Conservation (phyloP, 2,888 invertebrate species). For the Ethmia dodecea region DNA sequence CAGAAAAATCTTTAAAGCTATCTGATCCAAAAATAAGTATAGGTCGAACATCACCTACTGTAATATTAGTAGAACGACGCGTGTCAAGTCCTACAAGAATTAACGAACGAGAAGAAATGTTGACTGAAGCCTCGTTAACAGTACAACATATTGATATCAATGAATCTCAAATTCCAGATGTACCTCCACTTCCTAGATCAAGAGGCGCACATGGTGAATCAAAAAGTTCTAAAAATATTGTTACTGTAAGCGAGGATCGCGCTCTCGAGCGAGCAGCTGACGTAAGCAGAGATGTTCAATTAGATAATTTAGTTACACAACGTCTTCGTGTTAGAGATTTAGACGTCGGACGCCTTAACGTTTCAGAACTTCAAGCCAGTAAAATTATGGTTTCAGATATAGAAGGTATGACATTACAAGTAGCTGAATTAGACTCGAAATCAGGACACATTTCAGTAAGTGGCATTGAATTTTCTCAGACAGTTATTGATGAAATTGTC, state of each 20-base stretch:
- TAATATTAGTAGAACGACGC: conserved; percentile 78
- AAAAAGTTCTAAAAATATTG: conserved; percentile 30
- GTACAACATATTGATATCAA: conserved; percentile 81
- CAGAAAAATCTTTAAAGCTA: conserved; percentile 72
- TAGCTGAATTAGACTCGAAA: conserved; percentile 84
- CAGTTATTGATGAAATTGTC: conserved; percentile 82
- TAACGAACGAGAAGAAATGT: conserved; percentile 77
- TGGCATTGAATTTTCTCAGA: conserved; percentile 82
- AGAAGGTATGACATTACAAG: conserved; percentile 84
- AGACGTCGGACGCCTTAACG: conserved; percentile 87
- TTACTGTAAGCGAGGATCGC: conserved; percentile 33
- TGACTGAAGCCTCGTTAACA: conserved; percentile 81
- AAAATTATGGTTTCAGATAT: conserved; percentile 89
- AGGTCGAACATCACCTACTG: conserved; percentile 79
- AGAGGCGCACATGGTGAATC: conserved; percentile 30
- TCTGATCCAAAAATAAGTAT: conserved; percentile 74
- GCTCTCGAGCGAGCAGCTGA: conserved; percentile 54
- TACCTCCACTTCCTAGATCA: conserved; percentile 63
- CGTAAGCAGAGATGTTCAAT: conserved; percentile 48
- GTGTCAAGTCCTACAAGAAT: conserved; percentile 79
- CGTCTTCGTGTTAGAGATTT: conserved; percentile 85
- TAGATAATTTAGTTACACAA: conserved; percentile 75
- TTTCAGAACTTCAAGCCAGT: conserved; percentile 87
- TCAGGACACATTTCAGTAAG: conserved; percentile 82
- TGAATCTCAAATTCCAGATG: conserved; percentile 59